These are phyloP conservation scores for Agapornis roseicollis DNA, from an alignment of 2,113 vertebrate genomes.

Conservation along the genomic window DNA sequence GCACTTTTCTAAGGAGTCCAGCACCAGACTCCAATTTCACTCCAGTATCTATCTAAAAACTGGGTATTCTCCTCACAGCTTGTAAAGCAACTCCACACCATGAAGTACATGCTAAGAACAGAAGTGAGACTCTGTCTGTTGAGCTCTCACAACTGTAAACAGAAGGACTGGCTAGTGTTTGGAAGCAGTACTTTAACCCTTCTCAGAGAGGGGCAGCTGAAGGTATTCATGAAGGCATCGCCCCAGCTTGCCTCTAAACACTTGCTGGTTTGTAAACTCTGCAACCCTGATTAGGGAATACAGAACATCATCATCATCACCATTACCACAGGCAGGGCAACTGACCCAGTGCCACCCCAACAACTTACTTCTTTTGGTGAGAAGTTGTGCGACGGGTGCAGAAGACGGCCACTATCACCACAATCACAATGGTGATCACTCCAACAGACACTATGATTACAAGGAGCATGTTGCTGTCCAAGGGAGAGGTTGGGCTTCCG, in stretches of 20 bases:
- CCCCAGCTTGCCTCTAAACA: background rate
- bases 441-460: slow-evolving; percentile 94
- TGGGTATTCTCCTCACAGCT: background rate
- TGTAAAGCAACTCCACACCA: background rate
- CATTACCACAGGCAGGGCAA: background rate
- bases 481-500: slow-evolving; percentile 77
- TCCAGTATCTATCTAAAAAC: background rate
- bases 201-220: background rate
- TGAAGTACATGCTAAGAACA: background rate
- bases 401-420: slow-evolving; percentile 92
- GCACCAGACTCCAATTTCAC: background rate
- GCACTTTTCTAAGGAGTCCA: background rate
- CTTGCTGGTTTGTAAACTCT: background rate
- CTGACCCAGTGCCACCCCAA: background rate
- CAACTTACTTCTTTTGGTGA: slow-evolving; percentile 95
- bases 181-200: background rate
- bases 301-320: background rate
- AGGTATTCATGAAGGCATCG: background rate
- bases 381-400: slow-evolving; percentile 92
- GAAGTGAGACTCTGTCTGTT: background rate
- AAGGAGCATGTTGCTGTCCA: slow-evolving; percentile 88
- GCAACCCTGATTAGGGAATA: background rate
- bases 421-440: slow-evolving; percentile 90
- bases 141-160: background rate
- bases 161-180: background rate